These are phyloP conservation scores for Burhinus bistriatus DNA, from an alignment of 2,113 vertebrate genomes.

Conservation along the genomic window DNA sequence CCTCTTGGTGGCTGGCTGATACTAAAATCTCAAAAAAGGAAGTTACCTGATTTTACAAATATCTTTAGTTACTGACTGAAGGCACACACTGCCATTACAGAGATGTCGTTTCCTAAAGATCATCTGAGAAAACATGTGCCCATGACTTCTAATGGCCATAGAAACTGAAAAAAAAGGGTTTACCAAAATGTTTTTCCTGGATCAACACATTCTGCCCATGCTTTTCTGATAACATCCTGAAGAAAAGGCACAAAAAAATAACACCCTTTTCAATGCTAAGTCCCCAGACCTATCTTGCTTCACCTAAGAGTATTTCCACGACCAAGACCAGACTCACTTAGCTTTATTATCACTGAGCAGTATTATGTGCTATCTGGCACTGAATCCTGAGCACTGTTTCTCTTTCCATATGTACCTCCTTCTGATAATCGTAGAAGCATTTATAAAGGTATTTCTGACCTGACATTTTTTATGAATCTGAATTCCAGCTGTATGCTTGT, in stretches of 20 bases:
- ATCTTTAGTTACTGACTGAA: background rate
- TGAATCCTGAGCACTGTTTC: background rate
- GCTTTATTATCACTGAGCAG: background rate
- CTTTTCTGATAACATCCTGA: background rate
- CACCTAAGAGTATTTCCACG: background rate
- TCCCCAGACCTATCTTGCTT: background rate
- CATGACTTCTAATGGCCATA: background rate
- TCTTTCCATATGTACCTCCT: background rate
- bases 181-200: background rate
- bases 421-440: background rate
- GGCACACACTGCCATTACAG: background rate
- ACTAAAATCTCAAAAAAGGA: background rate
- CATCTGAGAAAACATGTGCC: background rate
- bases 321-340: background rate
- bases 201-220: background rate
- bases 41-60: background rate
- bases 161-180: background rate
- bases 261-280: background rate
- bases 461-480: background rate
- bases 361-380: background rate
- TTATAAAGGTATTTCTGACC: background rate
- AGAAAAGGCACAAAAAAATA: background rate
- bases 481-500: background rate
- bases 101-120: background rate
- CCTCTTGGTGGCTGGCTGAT: background rate